Percentiles rank a stretch among this genome's conserved stretches.
phyloP scores from a whole-genome alignment of 2,888 invertebrate genomes.

The Agrochola lota region DNA sequence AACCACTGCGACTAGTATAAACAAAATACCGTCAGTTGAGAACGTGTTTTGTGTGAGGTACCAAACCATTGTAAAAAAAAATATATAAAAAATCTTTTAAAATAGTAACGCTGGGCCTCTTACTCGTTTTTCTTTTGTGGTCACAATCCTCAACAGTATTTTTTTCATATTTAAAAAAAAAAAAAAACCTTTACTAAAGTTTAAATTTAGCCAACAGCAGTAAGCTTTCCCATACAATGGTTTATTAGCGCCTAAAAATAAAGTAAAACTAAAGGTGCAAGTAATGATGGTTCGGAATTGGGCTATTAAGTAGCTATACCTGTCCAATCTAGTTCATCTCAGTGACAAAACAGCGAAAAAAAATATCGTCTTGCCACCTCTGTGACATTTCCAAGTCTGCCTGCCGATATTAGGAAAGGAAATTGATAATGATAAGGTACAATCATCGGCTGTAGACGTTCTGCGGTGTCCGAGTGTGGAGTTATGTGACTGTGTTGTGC shows the following conservation, averaged over 20 bases:
- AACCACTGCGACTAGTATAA: neutral
- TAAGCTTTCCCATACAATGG: too few species aligned
- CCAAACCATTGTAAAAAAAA: too few species aligned
- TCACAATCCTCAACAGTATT: neutral
- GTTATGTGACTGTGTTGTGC: constrained; percentile 43
- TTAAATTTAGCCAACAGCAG: too few species aligned
- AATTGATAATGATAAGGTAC: constrained; percentile 61
- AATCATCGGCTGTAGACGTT: constrained; percentile 28
- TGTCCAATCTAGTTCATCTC: neutral
- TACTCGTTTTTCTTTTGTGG: neutral
- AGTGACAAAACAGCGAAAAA: neutral
- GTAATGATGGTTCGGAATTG: neutral
- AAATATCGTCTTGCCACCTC: constrained; percentile 22
- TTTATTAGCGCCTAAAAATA: neutral
- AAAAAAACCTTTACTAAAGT: too few species aligned
- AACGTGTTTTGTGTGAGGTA: neutral
- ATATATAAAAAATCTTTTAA: too few species aligned
- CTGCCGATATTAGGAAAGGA: constrained; percentile 57
- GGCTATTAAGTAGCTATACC: neutral
- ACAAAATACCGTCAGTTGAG: neutral
- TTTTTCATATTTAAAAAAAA: too few species aligned
- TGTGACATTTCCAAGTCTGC: constrained; percentile 39
- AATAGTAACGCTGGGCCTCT: too few species aligned
- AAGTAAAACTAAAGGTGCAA: neutral
- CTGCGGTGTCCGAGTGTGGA: constrained; percentile 45